Base-by-base conservation (phyloP, 1,140 invertebrate species). In the Neodiprion lecontei region DNA sequence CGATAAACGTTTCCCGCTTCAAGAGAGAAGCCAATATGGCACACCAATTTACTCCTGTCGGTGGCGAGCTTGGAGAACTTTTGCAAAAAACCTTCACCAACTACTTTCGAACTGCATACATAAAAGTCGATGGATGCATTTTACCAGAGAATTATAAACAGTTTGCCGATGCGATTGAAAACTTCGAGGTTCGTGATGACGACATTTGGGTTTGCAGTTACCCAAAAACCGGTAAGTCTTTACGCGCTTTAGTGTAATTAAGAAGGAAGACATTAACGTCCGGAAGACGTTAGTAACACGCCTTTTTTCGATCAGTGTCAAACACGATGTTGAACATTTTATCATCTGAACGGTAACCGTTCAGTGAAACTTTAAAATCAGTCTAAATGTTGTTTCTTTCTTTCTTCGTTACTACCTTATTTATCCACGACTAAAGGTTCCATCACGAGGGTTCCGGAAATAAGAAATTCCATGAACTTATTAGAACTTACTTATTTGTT, bases 121-220 rank as follows among this genome's bases (percentile, higher is more conserved):
- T 82, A 14, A 75, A 17, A n/a, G 73, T 80, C 10, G 75, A 79
- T 47, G 82, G 80, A 10, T 73, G 78, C 49, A 77, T 80, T 50
- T 65, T 87, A n/a, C 82, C 85, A 1, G 79, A 83, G 48, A 82
- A 79, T 72, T 87, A 84, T 68, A 72, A 77, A n/a, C 81, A 87
- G 69, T 85, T 86, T 75, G 81, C 80, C 0, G 78, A 86, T 49
- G 75, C 77, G 40, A 82, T 88, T 49, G 81, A 84, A 71, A 84
- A 87, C 71, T 80, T 90, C 74, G 75, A 90, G 75, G 85, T 91
- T 5, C 79, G 88, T n/a, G 76, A 86, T 23, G 86, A 89, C 66
- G 89, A 90, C 71, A 73, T 88, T 40, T 90, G 87, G 86, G 76
- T 91, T 7, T 84, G 87, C 69, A 89, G 85, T 71, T 90, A 86